These are phyloP conservation scores for Orientallactaga bullata DNA, from an alignment of 2,113 vertebrate genomes.

Conservation along the genomic window DNA sequence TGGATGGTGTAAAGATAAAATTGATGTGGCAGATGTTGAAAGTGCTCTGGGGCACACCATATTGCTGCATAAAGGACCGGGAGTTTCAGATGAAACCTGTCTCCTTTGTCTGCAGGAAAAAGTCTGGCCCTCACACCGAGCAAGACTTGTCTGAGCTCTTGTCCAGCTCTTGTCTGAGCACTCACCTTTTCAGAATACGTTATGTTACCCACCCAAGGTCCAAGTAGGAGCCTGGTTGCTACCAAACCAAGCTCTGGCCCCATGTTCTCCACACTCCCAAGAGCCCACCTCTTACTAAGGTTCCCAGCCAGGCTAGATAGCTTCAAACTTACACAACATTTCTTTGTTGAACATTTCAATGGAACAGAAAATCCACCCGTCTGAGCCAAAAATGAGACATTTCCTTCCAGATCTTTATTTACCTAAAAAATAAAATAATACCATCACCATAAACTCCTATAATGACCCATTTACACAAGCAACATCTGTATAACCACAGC, in stretches of 20 bases:
- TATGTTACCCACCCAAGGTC: too few relatives aligned
- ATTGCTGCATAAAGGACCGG: background rate
- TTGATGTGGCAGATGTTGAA: accelerated
- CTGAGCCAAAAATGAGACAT: conserved; percentile 90
- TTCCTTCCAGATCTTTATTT: conserved; percentile 93
- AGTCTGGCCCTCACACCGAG: background rate
- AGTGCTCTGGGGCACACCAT: background rate
- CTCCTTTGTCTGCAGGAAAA: background rate
- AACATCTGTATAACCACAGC: accelerated
- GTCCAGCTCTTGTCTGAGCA: accelerated
- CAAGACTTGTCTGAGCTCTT: background rate
- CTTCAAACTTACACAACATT: conserved; percentile 90
- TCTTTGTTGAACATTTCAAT: conserved; percentile 93
- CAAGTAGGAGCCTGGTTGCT: background rate
- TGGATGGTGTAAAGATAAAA: too few relatives aligned
- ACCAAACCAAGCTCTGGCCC: background rate
- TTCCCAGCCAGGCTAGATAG: accelerated
- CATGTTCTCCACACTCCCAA: background rate
- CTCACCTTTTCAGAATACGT: background rate
- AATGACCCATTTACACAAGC: accelerated
- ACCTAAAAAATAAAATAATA: conserved; percentile 83
- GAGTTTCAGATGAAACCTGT: accelerated
- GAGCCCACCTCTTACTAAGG: accelerated
- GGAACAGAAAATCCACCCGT: conserved; percentile 91
- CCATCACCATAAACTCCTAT: accelerated